These are phyloP conservation scores for Heliconius ethilla DNA, from an alignment of 2,888 invertebrate species.

Conservation along the genomic window DNA sequence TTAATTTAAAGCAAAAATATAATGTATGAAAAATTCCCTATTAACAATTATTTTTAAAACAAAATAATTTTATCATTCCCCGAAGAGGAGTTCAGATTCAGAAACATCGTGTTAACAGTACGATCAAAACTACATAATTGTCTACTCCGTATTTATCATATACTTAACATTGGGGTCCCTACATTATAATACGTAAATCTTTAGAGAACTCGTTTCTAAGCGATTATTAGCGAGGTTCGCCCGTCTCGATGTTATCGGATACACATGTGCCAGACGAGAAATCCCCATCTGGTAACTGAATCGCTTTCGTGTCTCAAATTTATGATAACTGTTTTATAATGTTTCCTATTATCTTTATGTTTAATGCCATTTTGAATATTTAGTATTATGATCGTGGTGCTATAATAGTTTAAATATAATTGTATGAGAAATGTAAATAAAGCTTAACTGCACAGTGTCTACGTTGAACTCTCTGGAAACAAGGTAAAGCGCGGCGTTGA, in stretches of 20 bases:
- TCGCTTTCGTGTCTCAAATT: slow-evolving; percentile 12
- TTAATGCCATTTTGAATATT: slow-evolving; percentile 7
- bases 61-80: too few species aligned
- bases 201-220: not conserved
- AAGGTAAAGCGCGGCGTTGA: too few species aligned
- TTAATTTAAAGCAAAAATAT: too few species aligned
- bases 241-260: slow-evolving; percentile 12
- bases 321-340: slow-evolving; percentile 21
- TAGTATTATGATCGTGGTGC: not conserved
- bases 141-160: not conserved
- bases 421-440: too few species aligned
- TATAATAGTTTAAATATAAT: not conserved
- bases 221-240: not conserved
- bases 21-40: too few species aligned
- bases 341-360: slow-evolving; percentile 8
- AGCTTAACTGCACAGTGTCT: too few species aligned
- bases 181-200: not conserved
- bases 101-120: not conserved
- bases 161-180: not conserved
- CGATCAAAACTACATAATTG: not conserved
- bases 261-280: slow-evolving; percentile 13
- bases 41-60: too few species aligned
- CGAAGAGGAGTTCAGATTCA: not conserved
- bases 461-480: too few species aligned
- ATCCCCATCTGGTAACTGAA: slow-evolving; percentile 10